phyloP scores from a whole-genome alignment of 2,113 vertebrate genomes.

The Rafetus swinhoei region DNA sequence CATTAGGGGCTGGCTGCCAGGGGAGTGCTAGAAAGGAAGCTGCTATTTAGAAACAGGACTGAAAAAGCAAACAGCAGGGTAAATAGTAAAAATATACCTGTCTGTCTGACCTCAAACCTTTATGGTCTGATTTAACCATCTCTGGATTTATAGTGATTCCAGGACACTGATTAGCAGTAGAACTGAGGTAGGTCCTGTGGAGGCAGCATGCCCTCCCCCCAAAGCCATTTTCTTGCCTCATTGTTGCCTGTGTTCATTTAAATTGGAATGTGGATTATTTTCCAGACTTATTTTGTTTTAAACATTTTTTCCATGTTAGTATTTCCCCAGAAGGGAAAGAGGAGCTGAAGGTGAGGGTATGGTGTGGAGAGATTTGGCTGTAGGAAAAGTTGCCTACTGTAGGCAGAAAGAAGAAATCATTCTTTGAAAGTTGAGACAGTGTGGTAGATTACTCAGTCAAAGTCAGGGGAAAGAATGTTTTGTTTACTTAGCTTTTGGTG shows the following conservation, averaged over 20 bases:
- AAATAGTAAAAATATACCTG: background rate
- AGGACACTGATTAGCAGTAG: background rate
- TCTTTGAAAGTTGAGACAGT: background rate
- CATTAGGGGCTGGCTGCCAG: background rate
- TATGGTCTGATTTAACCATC: background rate
- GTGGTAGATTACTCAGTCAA: background rate
- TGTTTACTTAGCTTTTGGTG: background rate
- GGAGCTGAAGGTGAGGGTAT: background rate
- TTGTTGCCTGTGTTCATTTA: background rate
- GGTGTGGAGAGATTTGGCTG: background rate
- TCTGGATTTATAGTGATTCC: background rate
- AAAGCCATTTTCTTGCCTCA: background rate
- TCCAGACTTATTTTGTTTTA: background rate
- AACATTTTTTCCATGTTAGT: background rate
- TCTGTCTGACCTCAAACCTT: background rate
- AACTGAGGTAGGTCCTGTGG: background rate
- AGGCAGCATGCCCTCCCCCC: too few relatives aligned
- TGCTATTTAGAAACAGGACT: background rate
- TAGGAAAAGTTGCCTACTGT: background rate
- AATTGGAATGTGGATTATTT: background rate
- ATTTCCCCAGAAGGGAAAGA: background rate
- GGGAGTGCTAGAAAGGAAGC: background rate
- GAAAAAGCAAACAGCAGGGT: background rate
- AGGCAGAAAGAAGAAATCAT: background rate
- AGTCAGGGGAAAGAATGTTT: background rate